Evolutionary conservation across 1,140 invertebrate species (phyloP), one percentile per base, ranked within the genome.

Genomic region (Nymphalis io): DNA sequence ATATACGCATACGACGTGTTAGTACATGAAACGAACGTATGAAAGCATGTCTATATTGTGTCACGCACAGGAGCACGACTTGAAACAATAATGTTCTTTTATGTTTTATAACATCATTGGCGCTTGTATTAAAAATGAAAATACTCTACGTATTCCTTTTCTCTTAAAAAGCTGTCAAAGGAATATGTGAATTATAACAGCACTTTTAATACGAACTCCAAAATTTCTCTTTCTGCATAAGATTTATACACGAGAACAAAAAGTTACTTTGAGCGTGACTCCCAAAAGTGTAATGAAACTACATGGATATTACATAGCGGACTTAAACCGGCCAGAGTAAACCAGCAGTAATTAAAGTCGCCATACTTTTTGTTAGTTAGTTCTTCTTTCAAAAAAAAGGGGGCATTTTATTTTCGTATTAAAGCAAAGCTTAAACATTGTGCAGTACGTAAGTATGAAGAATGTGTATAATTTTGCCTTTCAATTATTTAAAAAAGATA

Each of bases 311-410:
- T 63, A 68, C 58, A 40, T 42, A 39, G 42, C 46, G 46, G 21
- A 61, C 55, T 60, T 55, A 61, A 60, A 60, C 46, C 46, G 21
- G 42, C 15, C 21, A 20, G 42, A 51, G 60, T 20, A 51, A 63
- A 63, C 60, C 60, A 63, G 60, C 44, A 38, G 46, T 60, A 53
- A 38, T 60, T 60, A 61, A 68, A 51, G 60, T 63, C 46, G 23
- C 51, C 23, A 63, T 63, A 63, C 16, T 46, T 63, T 63, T 63
- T 53, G 44, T 63, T 63, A 20, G 46, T 33, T 51, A 20, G 46
- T 33, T 51, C 46, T 46, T 46, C 60, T 16, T 63, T 53, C 44
- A 20, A 63, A 51, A 63, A 33, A 60, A 44, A 33, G 18, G 53
- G 51, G 53, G 15, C 23, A n/a, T n/a, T 38, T 55, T 27, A 12